These are phyloP conservation scores for Myiozetetes cayanensis DNA, from an alignment of 2,113 vertebrate genomes.

Conservation along the genomic window DNA sequence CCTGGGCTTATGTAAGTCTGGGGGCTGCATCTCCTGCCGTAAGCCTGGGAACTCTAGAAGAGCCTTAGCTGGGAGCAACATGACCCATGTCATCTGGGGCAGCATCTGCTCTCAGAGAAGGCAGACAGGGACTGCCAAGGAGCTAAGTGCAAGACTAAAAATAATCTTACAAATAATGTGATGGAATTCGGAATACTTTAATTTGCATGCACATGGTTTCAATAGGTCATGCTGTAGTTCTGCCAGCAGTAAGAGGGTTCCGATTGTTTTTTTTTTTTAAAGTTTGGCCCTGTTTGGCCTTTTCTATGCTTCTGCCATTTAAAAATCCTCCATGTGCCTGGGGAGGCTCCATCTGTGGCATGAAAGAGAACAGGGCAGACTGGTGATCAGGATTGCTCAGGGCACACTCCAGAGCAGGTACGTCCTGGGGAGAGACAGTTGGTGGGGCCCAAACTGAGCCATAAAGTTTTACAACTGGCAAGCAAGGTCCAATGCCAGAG, in stretches of 20 bases:
- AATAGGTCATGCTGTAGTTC: accelerated
- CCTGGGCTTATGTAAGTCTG: background rate
- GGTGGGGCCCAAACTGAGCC: background rate
- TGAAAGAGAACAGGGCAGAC: background rate
- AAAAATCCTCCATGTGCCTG: background rate
- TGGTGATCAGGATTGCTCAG: background rate
- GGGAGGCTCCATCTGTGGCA: background rate
- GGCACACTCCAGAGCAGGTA: background rate
- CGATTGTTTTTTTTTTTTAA: background rate
- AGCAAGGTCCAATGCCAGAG: background rate
- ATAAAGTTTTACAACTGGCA: background rate
- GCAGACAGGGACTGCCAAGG: background rate
- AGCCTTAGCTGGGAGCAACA: background rate
- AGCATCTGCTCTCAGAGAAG: background rate
- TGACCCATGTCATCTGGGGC: background rate
- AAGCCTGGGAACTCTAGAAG: background rate
- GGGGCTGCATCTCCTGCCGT: background rate
- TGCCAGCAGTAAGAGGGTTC: background rate
- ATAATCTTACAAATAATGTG: background rate
- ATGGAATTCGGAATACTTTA: background rate
- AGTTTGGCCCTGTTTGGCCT: background rate
- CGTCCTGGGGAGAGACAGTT: background rate
- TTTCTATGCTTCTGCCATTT: background rate
- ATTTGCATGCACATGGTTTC: background rate
- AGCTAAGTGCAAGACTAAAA: background rate